These are phyloP conservation scores for Sthenelais limicola DNA, from an alignment of 2,888 invertebrate genomes.

Conservation along the genomic window DNA sequence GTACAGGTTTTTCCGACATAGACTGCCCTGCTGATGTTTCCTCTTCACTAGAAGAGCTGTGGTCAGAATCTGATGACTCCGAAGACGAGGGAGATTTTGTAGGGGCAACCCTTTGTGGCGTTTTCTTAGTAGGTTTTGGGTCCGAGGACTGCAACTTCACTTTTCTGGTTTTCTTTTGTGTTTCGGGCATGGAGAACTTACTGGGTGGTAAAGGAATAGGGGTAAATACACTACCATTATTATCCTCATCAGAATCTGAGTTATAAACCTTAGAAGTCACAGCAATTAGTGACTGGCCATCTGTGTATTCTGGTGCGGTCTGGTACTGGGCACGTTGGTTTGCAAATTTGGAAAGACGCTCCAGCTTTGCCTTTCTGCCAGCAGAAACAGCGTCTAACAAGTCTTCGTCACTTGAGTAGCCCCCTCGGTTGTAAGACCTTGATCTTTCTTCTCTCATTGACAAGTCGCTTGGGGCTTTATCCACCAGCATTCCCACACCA, in stretches of 20 bases:
- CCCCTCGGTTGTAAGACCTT: neutral
- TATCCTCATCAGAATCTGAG: constrained; percentile 4
- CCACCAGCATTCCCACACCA: constrained; percentile 20
- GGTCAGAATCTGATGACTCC: neutral
- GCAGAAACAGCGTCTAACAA: constrained; percentile 1
- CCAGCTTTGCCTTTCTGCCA: neutral
- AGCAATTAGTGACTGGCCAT: neutral
- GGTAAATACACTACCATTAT: too few relatives aligned
- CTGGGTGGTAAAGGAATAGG: too few relatives aligned
- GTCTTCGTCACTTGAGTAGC: constrained; percentile 14
- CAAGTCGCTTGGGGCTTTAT: neutral
- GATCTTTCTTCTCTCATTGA: neutral
- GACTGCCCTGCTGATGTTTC: neutral
- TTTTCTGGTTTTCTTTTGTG: too few relatives aligned
- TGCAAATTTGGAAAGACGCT: constrained; percentile 7
- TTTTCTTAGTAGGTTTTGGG: neutral
- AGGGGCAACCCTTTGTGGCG: neutral
- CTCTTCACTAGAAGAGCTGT: neutral
- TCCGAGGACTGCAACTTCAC: too few relatives aligned
- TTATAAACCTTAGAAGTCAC: neutral
- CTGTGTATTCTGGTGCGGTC: neutral
- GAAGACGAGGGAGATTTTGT: neutral
- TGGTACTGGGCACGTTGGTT: neutral
- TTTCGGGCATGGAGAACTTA: too few relatives aligned
- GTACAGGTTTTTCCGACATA: neutral